Percentiles rank a stretch among this genome's conserved stretches.
Conservation (phyloP, 1,140 invertebrate species). For the Amphibalanus amphitrite region DNA sequence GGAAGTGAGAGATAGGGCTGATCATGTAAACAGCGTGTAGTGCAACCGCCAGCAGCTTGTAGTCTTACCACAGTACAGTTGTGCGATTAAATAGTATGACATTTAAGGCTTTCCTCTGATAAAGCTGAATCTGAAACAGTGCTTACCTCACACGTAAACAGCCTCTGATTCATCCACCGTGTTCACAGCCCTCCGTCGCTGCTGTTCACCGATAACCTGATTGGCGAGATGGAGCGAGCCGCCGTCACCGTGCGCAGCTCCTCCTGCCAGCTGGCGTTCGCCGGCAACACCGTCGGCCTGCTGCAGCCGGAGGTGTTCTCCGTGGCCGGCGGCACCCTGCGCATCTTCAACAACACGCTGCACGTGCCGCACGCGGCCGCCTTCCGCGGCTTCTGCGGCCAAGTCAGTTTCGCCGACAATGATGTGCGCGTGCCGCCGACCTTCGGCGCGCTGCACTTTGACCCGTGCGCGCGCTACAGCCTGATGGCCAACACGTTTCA, state of each 20-base stretch:
- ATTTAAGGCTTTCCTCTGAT: no score
- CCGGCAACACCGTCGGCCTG: background rate
- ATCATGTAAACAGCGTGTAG: no score
- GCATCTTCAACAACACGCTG: background rate
- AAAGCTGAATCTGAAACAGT: no score
- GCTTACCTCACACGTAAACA: no score
- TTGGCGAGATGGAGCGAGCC: background rate
- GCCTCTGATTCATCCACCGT: no score
- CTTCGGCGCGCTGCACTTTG: background rate
- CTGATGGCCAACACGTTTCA: background rate
- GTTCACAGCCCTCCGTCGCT: background rate
- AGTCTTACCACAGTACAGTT: no score
- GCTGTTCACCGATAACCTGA: background rate
- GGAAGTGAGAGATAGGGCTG: no score
- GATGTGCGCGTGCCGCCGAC: background rate
- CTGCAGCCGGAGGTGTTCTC: background rate
- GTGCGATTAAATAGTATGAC: no score
- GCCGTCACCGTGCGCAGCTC: background rate
- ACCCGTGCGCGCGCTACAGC: background rate
- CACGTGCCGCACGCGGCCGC: background rate
- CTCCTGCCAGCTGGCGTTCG: background rate
- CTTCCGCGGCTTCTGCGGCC: background rate
- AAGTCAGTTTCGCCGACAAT: background rate
- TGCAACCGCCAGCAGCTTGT: no score
- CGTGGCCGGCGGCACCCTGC: background rate